phyloP scores from a whole-genome alignment of 2,113 vertebrate genomes.

The Oostethus manadensis region DNA sequence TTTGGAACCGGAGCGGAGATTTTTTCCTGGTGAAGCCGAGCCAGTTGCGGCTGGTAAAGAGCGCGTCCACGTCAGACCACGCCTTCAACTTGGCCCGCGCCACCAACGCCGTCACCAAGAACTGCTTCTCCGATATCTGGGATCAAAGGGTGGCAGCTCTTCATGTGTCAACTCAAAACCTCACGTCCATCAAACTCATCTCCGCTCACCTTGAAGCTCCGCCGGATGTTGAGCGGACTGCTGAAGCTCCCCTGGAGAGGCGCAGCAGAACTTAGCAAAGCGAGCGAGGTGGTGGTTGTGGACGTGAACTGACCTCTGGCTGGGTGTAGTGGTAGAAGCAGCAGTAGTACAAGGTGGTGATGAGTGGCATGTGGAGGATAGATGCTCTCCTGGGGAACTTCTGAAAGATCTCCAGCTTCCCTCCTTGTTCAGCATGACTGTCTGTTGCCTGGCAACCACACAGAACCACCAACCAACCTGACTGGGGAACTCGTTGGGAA shows the following conservation, averaged over 20 bases:
- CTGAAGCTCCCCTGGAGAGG: slow-evolving; percentile 82
- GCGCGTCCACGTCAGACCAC: slow-evolving; percentile 88
- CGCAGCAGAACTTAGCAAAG: too few species aligned
- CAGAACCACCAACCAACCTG: not conserved
- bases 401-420: slow-evolving; percentile 83
- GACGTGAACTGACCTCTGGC: slow-evolving; percentile 26
- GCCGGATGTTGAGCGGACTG: slow-evolving; percentile 89
- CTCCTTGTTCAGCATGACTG: slow-evolving; percentile 72
- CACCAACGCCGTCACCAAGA: slow-evolving; percentile 83
- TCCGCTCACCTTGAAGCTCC: slow-evolving; percentile 85
- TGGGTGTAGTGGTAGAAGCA: slow-evolving; percentile 89
- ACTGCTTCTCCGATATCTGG: slow-evolving; percentile 94
- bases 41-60: slow-evolving; percentile 92
- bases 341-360: slow-evolving; percentile 93
- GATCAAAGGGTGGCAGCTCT: slow-evolving; percentile 1
- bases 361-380: slow-evolving; percentile 90
- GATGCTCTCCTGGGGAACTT: slow-evolving; percentile 89
- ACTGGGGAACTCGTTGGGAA: not conserved
- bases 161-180: too few species aligned
- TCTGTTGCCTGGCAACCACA: slow-evolving; percentile 77
- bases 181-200: too few species aligned
- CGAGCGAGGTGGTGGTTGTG: not conserved
- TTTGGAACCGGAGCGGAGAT: slow-evolving; percentile 86
- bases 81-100: slow-evolving; percentile 87
- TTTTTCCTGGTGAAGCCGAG: slow-evolving; percentile 91